Evolutionary conservation across 2,113 vertebrate genomes (phyloP), one percentile per base, ranked within the genome.

Genomic region (Atractosteus spatula): DNA sequence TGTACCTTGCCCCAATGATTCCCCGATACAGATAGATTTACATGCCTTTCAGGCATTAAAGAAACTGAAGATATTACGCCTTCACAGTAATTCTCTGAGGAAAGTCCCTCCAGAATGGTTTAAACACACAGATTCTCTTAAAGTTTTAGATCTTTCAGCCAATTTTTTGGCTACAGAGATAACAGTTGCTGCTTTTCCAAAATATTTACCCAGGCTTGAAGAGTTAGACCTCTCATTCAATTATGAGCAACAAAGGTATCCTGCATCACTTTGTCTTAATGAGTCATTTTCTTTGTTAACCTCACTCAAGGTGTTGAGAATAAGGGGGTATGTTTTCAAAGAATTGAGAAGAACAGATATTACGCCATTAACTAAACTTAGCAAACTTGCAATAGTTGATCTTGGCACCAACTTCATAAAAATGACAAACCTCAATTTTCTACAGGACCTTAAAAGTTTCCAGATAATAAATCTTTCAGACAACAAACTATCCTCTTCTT

Each of bases 391-490:
- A 66, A 83, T 97, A 51, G 41, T 99, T 75, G 97, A 99, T 79
- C 89, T 99, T 0, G 95, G 96, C 11, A 97, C 94, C 75, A 99
- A 99, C 84, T 99, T 99, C 72, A 98, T 99, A 66, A 98, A 97
- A 89, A 80, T 93, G 69, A 89, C 89, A 55, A 71, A 99, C 70
- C 81, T 98, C 41, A 87, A 78, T 55, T 80, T 94, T 63, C 89
- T 99, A 67, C 81, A 85, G 72, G 7, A 92, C 13, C 88, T 99
- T 43, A 87, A 86, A 75, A 81, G 77, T 68, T 89, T 97, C 77
- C 86, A 90, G 78, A 81, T 94, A 70, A 91, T 98, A 74, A 94
- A 93, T 72, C 91, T 97, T 62, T 95, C 96, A 0, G 80, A 96
- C 76, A 98, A 99, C 83, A 98, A 97, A 88, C 97, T 98, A 84